Evolutionary conservation across 2,888 invertebrate genomes (phyloP).

Genomic region (Pseudococcus longispinus): DNA sequence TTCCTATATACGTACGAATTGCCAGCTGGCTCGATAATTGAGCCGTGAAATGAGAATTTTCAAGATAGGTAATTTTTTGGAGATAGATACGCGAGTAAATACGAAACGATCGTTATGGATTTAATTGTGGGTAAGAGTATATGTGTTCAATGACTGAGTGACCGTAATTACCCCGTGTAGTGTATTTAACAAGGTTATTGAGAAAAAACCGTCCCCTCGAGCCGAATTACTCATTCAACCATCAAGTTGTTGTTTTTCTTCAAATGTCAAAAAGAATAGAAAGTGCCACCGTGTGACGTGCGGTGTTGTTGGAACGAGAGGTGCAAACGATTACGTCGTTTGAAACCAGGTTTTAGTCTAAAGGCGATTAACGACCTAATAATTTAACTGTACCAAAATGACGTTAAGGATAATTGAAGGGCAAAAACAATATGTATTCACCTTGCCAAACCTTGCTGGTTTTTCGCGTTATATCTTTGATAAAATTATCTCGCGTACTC

Average conservation of each 20-base stretch:
- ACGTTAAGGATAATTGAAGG: conserved; percentile 41
- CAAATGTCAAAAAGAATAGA: conserved; percentile 36
- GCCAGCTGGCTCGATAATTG: not conserved
- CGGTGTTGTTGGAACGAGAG: not conserved
- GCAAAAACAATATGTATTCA: conserved; percentile 44
- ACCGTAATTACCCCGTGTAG: not conserved
- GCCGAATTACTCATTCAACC: conserved; percentile 6
- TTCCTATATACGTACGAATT: not conserved
- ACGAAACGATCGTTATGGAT: not conserved
- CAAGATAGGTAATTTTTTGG: not conserved
- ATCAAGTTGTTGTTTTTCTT: conserved; percentile 27
- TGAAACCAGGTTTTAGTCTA: conserved; percentile 25
- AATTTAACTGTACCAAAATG: conserved; percentile 47
- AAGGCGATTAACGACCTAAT: conserved; percentile 51
- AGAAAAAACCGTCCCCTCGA: conserved; percentile 19
- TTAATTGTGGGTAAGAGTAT: not conserved
- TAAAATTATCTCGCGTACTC: conserved; percentile 23
- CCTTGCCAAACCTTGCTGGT: conserved; percentile 39
- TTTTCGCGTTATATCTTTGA: conserved; percentile 24
- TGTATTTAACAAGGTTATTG: conserved; percentile 14
- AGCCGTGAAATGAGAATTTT: not conserved
- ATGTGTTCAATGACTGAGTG: not conserved
- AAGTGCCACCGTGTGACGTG: not conserved
- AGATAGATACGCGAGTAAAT: not conserved
- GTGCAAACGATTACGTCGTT: not conserved